A percentile compares a stretch with the other conserved stretches of the same genome.
These are phyloP conservation scores for Lates calcarifer DNA, from an alignment of 2,113 vertebrate species.

Conservation along the genomic window DNA sequence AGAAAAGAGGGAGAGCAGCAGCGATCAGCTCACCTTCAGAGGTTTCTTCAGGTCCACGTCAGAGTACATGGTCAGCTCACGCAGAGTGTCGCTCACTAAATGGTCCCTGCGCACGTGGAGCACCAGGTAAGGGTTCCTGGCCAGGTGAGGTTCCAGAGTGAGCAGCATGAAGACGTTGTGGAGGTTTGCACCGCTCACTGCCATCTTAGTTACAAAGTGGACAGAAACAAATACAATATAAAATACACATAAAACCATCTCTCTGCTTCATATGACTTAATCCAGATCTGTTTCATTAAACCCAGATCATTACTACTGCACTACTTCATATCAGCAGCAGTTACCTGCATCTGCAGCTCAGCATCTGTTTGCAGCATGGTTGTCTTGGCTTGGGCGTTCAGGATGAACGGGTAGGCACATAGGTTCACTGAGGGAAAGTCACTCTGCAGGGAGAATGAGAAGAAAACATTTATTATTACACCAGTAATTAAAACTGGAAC, in stretches of 20 bases:
- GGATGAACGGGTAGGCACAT: slow-evolving; percentile 97
- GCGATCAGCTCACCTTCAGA: slow-evolving; percentile 86
- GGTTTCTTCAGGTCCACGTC: slow-evolving; percentile 98
- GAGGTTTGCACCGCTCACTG: slow-evolving; percentile 95
- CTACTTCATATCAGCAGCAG: background rate
- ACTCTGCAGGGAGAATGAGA: slow-evolving; percentile 80
- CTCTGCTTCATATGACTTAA: background rate
- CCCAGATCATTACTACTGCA: background rate
- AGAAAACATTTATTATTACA: background rate
- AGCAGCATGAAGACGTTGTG: slow-evolving; percentile 99
- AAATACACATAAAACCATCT: background rate
- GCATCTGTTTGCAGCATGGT: slow-evolving; percentile 99
- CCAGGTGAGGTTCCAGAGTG: slow-evolving; percentile 94
- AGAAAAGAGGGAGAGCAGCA: background rate
- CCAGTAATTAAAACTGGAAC: background rate
- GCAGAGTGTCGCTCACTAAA: slow-evolving; percentile 94
- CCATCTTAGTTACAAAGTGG: slow-evolving; percentile 85
- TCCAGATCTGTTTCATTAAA: background rate
- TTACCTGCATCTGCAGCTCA: slow-evolving; percentile 98
- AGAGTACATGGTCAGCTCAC: slow-evolving; percentile 96
- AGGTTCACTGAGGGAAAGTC: slow-evolving; percentile 88
- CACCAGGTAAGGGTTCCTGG: slow-evolving; percentile 95
- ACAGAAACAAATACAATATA: background rate
- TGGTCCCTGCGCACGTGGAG: slow-evolving; percentile 94
- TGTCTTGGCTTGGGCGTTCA: slow-evolving; percentile 97